Evolutionary conservation across 2,797 vertebrate species (phyloP).

Genomic region (Siniperca obscura): DNA sequence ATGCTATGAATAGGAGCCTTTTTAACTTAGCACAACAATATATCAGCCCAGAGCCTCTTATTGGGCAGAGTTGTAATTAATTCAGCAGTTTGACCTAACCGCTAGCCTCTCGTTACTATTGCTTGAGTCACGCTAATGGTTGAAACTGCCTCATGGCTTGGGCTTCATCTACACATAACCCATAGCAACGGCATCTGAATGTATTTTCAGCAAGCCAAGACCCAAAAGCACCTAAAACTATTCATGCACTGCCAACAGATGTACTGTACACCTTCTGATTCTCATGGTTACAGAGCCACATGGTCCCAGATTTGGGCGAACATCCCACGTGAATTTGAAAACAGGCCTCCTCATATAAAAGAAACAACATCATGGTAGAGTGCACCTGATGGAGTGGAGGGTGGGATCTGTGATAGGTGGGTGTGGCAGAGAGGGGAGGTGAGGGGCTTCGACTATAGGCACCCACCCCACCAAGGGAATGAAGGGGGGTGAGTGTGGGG

Average conservation of each 20-base stretch:
- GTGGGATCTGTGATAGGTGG: slow-evolving; percentile 67
- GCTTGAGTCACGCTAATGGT: slow-evolving; percentile 62
- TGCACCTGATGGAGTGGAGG: slow-evolving; percentile 77
- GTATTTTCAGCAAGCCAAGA: slow-evolving; percentile 47
- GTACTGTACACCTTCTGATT: slow-evolving; percentile 36
- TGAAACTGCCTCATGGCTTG: slow-evolving; percentile 71
- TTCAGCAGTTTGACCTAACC: slow-evolving; percentile 85
- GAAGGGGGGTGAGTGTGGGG: slow-evolving; percentile 44
- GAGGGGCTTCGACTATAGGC: slow-evolving; percentile 53
- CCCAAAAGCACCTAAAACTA: slow-evolving; percentile 33
- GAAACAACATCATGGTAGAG: slow-evolving; percentile 81
- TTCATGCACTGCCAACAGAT: slow-evolving; percentile 36
- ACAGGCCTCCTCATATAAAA: slow-evolving; percentile 55
- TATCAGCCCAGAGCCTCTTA: slow-evolving; percentile 74
- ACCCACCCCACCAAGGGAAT: slow-evolving; percentile 49
- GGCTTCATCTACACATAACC: slow-evolving; percentile 59
- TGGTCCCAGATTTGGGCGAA: slow-evolving; percentile 29
- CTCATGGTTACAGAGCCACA: slow-evolving; percentile 23
- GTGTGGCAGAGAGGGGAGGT: slow-evolving; percentile 56
- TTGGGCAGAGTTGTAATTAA: slow-evolving; percentile 81
- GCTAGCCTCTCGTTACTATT: slow-evolving; percentile 71
- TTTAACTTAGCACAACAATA: slow-evolving; percentile 87
- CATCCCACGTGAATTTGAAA: slow-evolving; percentile 44
- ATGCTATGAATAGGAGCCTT: slow-evolving; percentile 82
- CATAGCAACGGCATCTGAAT: slow-evolving; percentile 70